Evolutionary conservation across 1,140 invertebrate genomes (phyloP).

Genomic region (Heliconius melpomene): DNA sequence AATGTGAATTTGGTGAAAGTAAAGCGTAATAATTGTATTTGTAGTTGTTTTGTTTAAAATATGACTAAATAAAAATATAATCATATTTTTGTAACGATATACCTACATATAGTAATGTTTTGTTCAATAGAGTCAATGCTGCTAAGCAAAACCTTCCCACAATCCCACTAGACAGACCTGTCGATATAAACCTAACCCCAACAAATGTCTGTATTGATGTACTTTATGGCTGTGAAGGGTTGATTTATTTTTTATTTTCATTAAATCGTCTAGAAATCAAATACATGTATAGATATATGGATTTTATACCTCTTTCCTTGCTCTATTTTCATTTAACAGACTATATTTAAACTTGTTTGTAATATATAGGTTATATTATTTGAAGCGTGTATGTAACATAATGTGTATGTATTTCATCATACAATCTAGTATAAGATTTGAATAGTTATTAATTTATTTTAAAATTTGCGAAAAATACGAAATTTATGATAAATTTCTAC

Average conservation of each 20-base stretch:
- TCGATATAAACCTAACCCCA: slow-evolving; percentile 8
- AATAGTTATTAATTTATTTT: no score
- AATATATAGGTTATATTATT: no score
- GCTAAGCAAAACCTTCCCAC: background rate
- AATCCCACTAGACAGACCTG: slow-evolving; percentile 6
- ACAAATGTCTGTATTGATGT: slow-evolving; percentile 9
- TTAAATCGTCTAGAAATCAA: background rate
- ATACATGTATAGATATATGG: background rate
- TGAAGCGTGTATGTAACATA: no score
- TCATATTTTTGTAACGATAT: no score
- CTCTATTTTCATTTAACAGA: no score
- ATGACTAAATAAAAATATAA: no score
- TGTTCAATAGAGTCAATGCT: background rate
- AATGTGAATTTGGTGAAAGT: background rate
- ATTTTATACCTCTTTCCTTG: background rate
- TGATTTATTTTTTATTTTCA: slow-evolving; percentile 8
- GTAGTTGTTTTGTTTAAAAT: no score
- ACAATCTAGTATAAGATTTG: no score
- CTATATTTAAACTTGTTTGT: no score
- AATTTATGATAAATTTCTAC: background rate
- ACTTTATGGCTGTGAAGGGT: slow-evolving; percentile 2
- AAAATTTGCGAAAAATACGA: no score
- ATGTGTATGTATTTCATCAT: no score
- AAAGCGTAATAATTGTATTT: background rate
- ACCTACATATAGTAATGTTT: background rate